Evolutionary conservation across 2,797 vertebrate species (phyloP).

Genomic region (Sebastes cheni): DNA sequence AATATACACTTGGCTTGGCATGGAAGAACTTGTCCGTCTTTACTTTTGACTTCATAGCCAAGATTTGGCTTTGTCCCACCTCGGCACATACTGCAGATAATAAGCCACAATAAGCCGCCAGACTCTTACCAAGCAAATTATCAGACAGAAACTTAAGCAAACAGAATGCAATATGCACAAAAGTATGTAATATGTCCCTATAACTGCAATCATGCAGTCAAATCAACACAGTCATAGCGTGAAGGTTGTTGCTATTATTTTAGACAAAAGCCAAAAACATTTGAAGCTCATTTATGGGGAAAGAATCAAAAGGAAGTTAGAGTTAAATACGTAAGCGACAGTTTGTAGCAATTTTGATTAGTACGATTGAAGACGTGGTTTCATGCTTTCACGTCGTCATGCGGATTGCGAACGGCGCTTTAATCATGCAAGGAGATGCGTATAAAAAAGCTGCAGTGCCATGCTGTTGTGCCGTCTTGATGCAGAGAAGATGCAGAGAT

Average conservation of each 20-base stretch:
- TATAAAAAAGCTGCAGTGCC: background rate
- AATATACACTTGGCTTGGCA: background rate
- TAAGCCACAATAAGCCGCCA: background rate
- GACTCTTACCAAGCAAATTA: background rate
- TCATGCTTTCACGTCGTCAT: background rate
- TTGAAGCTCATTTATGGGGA: background rate
- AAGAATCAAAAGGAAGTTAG: conserved; percentile 8
- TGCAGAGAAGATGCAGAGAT: background rate
- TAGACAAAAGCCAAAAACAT: background rate
- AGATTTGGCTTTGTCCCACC: background rate
- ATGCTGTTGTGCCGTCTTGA: conserved; percentile 19
- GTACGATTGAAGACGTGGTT: background rate
- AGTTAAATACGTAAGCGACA: background rate
- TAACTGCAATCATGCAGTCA: conserved; percentile 29
- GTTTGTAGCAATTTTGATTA: conserved; percentile 16
- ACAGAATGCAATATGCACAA: background rate
- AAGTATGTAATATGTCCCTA: background rate
- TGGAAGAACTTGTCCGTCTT: background rate
- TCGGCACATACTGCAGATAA: background rate
- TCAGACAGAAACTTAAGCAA: background rate
- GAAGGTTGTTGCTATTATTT: background rate
- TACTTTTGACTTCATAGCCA: background rate
- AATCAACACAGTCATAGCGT: background rate
- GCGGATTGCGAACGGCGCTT: background rate
- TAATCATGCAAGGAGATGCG: conserved; percentile 21